Base-by-base conservation (phyloP, 2,888 invertebrate genomes). In the Xanthostigma xanthostigma region DNA sequence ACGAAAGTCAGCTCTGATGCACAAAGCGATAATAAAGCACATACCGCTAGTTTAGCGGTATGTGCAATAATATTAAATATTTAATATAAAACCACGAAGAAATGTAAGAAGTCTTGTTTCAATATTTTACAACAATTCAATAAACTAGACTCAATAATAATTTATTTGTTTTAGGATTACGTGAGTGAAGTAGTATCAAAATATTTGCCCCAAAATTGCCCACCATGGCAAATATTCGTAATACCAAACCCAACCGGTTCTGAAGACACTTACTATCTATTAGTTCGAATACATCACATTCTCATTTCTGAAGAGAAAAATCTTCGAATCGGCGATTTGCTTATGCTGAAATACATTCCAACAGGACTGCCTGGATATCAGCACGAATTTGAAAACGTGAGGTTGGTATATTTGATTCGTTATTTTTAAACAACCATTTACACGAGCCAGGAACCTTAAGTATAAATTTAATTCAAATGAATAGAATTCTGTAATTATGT, bases 211-310 rank as follows among this genome's bases (percentile, higher is more conserved):
- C 68, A 70, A 2, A 78, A 80, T 47, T 71, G 78, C 49, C 79
- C 89, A 0, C 87, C 87, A 11, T 89, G 89, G 89, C 88, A 89
- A 61, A 77, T 87, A 47, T 77, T 81, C 38, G 72, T 87, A 1
- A 82, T 88, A 57, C 83, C 84, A 1, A 69, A 69, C 53, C 58
- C 64, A 5, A 64, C 68, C 1, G 55, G 64, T 4, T 60, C 63
- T 1, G 73, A 77, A 46, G 75, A 77, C 37, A 71, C 55, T 11
- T 87, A 81, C 60, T 84, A 81, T 58, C 70, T 85, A 36, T 63
- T 89, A 34, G 71, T 86, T 8, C 73, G 87, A 49, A 75, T 84
- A 0, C 89, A 89, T 59, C 89, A 89, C 58, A 65, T 88, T 34
- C 70, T 88, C 2, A 70, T 87, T 5, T 78, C 79, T 10, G 84